phyloP scores from a whole-genome alignment of 2,888 invertebrate species.

The Ophonus ardosiacus region DNA sequence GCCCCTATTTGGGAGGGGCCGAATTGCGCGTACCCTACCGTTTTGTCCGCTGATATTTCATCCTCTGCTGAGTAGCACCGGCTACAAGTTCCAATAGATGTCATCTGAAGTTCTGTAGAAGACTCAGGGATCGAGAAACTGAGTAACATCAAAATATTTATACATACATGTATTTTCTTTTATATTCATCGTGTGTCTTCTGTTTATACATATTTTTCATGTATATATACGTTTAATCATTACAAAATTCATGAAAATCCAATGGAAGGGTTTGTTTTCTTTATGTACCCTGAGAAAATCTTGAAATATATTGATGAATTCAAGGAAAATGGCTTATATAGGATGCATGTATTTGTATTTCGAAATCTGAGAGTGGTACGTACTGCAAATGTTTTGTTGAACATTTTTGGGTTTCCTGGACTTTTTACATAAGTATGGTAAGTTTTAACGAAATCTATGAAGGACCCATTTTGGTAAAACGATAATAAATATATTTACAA shows the following conservation, averaged over 20 bases:
- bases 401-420: no score
- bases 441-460: no score
- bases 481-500: no score
- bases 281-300: background rate
- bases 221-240: conserved; percentile 63
- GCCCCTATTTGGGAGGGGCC: no score
- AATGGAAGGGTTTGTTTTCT: background rate
- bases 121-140: background rate
- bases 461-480: no score
- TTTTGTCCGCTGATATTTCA: background rate
- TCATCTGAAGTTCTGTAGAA: background rate
- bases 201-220: conserved; percentile 64
- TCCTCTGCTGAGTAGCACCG: background rate
- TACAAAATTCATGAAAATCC: conserved; percentile 63
- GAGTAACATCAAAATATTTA: conserved; percentile 42
- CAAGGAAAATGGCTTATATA: no score
- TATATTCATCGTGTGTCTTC: conserved; percentile 53
- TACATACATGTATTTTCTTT: conserved; percentile 51
- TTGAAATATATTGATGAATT: no score
- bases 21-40: background rate
- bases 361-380: no score
- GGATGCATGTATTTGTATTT: no score
- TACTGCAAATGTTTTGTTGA: no score
- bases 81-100: background rate
- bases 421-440: no score